phyloP scores from a whole-genome alignment of 1,140 invertebrate genomes.

The Orius laevigatus region DNA sequence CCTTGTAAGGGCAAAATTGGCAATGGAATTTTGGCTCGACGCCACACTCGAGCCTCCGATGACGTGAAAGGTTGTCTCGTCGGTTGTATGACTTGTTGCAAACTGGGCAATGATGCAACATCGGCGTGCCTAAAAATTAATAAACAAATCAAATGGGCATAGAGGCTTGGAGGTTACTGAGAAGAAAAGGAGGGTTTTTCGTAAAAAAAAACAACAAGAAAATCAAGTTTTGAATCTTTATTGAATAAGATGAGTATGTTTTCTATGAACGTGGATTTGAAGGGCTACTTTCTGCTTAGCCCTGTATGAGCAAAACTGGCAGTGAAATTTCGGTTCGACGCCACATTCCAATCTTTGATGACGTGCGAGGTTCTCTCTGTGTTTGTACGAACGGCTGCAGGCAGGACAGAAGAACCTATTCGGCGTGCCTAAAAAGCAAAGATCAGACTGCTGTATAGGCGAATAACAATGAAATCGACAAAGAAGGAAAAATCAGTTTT shows the following conservation, averaged over 20 bases:
- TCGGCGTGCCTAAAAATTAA: conserved; percentile 20
- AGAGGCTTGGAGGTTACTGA: conserved; percentile 22
- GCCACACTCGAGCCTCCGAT: conserved; percentile 26
- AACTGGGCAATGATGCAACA: conserved; percentile 20
- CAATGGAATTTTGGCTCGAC: conserved; percentile 26
- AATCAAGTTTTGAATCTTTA: not conserved
- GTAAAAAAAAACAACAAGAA: not conserved
- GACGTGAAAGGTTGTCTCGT: conserved; percentile 18
- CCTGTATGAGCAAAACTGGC: conserved; percentile 33
- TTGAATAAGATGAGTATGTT: conserved; percentile 17
- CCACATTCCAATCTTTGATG: conserved; percentile 34
- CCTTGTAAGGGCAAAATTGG: conserved; percentile 26
- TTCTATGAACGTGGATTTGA: conserved; percentile 8
- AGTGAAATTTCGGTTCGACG: conserved; percentile 34
- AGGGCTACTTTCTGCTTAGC: conserved; percentile 27
- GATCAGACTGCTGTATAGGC: conserved; percentile 5
- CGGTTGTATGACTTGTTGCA: conserved; percentile 19
- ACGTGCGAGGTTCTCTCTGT: conserved; percentile 30
- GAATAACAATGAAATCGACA: conserved; percentile 35
- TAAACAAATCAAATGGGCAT: conserved; percentile 22
- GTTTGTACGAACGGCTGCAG: conserved; percentile 32
- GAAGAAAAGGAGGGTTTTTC: conserved; percentile 1
- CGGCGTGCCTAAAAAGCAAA: not conserved
- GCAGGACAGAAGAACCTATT: conserved; percentile 19
- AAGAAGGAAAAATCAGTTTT: conserved; percentile 39